Base-by-base conservation (phyloP, 2,797 vertebrate species). In the Macrochelys suwanniensis region DNA sequence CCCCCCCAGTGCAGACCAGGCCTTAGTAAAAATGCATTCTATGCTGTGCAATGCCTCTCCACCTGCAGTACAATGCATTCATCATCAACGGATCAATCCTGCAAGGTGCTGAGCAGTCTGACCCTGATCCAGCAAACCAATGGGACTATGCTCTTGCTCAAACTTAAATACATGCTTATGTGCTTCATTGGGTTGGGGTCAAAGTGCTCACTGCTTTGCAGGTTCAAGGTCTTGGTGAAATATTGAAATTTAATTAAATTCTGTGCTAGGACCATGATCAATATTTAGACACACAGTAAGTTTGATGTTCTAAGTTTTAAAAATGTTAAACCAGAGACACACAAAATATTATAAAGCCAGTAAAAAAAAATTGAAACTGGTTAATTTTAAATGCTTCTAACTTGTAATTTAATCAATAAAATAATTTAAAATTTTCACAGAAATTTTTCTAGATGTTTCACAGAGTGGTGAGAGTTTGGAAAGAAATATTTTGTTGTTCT, bases 401-500 rank as follows among this genome's bases (percentile, higher is more conserved):
- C 56, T 94, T 92, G 86, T 74, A 50, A 89, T 85, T 80, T 80
- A 5, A 33, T 0, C 59, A 61, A 61, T 61, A 1, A 57, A 74
- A 87, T 88, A 82, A 81, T 85, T 90, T 65, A 33, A 59, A 85
- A 47, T 37, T 82, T 89, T 90, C 2, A 61, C 5, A 16, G 5
- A 54, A 54, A 54, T 54, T 23, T 54, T 25, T 54, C 21, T 54
- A 54, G 21, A 25, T 50, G 4, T 87, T 90, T 91, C 2, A 61
- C 88, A 88, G 78, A 74, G 28, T n/a, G 56, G 54, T 83, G 26
- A 57, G 28, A 17, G 50, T 91, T 87, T 85, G 86, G 84, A 87
- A 90, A 53, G 37, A 89, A 89, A 85, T 3, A 79, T 80, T 93
- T 92, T 42, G 19, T 71, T 71, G 5, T 89, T 87, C 88, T 94